A percentile compares a stretch with the other conserved stretches of the same genome.
Conservation (phyloP, 2,113 vertebrate genomes). For the Antechinus stuartii region DNA sequence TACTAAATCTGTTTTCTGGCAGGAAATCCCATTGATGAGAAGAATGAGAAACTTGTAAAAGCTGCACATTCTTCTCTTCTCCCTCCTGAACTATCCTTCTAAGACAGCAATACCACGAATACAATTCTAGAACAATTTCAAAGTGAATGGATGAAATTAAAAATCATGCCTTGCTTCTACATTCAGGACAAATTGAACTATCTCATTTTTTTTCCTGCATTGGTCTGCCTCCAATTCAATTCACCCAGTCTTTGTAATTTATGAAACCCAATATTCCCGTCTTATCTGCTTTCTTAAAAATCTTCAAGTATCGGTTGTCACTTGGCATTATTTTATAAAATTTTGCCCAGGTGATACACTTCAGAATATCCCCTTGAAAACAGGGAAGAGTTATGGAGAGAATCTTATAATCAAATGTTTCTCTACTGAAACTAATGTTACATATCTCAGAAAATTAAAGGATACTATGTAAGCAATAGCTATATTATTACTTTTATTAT, state of each 20-base stretch:
- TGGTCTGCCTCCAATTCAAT: neutral
- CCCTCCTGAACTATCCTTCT: slow-evolving; percentile 27
- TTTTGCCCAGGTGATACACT: neutral
- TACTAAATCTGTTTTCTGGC: slow-evolving; percentile 39
- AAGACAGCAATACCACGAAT: neutral
- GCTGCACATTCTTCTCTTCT: neutral
- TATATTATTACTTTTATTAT: neutral
- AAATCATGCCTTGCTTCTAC: neutral
- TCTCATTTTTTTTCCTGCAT: neutral
- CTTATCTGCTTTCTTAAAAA: neutral
- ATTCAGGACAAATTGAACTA: neutral
- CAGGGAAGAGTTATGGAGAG: slow-evolving; percentile 4
- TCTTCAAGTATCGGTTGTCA: neutral
- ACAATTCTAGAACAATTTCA: neutral
- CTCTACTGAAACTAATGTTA: slow-evolving; percentile 1
- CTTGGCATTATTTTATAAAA: slow-evolving; percentile 1
- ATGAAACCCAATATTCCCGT: neutral
- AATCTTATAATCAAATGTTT: slow-evolving; percentile 15
- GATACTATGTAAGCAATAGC: neutral
- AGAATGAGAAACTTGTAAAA: slow-evolving; percentile 29
- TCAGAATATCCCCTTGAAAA: slow-evolving; percentile 24
- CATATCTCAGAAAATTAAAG: slow-evolving; percentile 46
- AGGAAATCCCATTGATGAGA: slow-evolving; percentile 42
- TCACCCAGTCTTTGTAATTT: neutral
- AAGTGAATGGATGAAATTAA: neutral